Evolutionary conservation across 2,113 vertebrate species (phyloP).

Genomic region (Scopus umbretta): DNA sequence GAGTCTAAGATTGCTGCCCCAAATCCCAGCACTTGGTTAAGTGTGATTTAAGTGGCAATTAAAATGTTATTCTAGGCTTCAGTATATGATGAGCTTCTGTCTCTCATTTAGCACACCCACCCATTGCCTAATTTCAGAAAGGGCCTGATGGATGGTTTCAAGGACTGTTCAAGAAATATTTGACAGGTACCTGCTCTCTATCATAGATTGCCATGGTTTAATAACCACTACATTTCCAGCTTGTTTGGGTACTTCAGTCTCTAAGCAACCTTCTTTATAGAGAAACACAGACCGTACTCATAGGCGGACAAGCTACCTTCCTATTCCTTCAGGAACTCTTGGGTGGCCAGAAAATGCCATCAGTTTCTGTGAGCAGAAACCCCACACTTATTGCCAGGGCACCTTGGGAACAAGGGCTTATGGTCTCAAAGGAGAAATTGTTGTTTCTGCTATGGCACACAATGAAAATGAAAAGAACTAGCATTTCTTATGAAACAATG

Average conservation of each 20-base stretch:
- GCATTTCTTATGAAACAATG: background rate
- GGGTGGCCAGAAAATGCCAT: background rate
- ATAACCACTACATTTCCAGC: background rate
- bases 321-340: background rate
- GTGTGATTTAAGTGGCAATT: conserved; percentile 55
- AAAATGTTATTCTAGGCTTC: conserved; percentile 1
- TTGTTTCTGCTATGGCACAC: background rate
- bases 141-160: conserved; percentile 6
- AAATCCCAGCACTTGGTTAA: conserved; percentile 44
- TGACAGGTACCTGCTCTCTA: background rate
- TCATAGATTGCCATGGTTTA: background rate
- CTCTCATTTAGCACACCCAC: background rate
- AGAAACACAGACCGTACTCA: background rate
- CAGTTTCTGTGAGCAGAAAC: background rate
- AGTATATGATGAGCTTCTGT: background rate
- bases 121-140: background rate
- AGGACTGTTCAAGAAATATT: background rate
- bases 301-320: background rate
- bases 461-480: background rate
- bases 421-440: background rate
- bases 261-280: background rate
- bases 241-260: background rate
- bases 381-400: accelerated
- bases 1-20: conserved; percentile 18
- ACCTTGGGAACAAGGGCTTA: background rate